Evolutionary conservation across 2,888 invertebrate species (phyloP), one percentile per base, ranked within the genome.

Genomic region (Limnephilus auricula): DNA sequence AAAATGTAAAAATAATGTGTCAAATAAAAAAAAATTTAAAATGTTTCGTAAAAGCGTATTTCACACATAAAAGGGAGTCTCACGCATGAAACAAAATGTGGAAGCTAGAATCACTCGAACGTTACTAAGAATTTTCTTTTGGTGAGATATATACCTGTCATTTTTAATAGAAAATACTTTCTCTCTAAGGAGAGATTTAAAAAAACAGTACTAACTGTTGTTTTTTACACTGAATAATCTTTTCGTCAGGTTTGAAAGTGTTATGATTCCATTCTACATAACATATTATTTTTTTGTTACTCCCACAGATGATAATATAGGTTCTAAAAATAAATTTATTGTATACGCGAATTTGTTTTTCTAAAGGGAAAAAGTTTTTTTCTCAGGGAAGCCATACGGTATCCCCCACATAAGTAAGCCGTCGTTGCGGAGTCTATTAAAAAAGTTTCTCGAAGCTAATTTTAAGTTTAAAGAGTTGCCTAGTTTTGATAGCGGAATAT

Each of bases 401-500:
- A 65, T 9, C 25, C 25, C 65, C 6, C 0, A 25, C 25, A 65
- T n/a, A 65, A 65, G 65, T 65, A 10, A 65, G n/a, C 65, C n/a
- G 65, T 65, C 65, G 65, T 25, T 65, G 65, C 25, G 65, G n/a
- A n/a, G 65, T 65, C 65, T 65, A 65, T 65, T 65, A 65, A 65
- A 65, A 65, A 65, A 65, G 65, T 65, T 65, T 65, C 4, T 9
- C 9, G 25, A n/a, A 65, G 65, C 65, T 65, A 65, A 65, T 65
- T 65, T 65, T 65, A 65, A 65, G 65, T 65, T 65, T 65, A 65
- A 65, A 65, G 65, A 65, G 65, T 65, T 65, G 65, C 65, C 65
- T 65, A 65, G 65, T 65, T 65, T 65, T 65, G 25, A 65, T n/a
- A 65, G 65, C 65, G 65, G 65, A 65, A 65, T 65, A 65, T 65